Percentiles rank a stretch among this genome's conserved stretches.
These are phyloP conservation scores for Clarias macrocephalus DNA, from an alignment of 2,113 vertebrate genomes.

Conservation along the genomic window DNA sequence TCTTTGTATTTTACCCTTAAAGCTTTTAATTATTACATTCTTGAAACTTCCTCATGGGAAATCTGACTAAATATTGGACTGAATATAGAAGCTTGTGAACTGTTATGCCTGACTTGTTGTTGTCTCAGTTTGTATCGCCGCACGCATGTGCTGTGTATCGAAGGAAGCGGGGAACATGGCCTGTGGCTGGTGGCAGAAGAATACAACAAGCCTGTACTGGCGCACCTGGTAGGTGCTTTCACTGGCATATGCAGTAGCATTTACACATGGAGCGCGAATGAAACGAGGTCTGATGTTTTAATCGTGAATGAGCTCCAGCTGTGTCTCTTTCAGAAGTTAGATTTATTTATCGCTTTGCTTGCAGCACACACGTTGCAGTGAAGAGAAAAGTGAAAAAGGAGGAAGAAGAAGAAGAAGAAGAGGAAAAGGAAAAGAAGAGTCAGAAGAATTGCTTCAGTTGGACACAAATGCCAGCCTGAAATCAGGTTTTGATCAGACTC, in stretches of 20 bases:
- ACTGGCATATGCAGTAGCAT: no score
- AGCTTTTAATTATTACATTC: no score
- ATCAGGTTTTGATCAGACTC: not conserved
- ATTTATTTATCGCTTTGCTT: not conserved
- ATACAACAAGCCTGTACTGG: fast-evolving
- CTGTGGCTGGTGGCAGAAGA: constrained; percentile 62
- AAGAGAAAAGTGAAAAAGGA: not conserved
- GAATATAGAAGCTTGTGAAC: no score
- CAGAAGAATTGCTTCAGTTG: not conserved
- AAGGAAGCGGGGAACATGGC: constrained; percentile 61
- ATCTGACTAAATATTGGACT: not conserved
- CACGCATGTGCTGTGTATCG: not conserved
- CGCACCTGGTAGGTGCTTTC: constrained; percentile 61
- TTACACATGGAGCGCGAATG: no score
- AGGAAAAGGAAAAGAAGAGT: no score
- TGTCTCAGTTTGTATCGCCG: not conserved
- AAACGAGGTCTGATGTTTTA: no score
- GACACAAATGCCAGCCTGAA: not conserved
- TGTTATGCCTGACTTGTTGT: not conserved
- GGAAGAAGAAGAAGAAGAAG: not conserved
- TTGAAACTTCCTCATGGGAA: not conserved
- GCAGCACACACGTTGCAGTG: not conserved
- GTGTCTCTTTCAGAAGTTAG: not conserved
- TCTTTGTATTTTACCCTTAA: not conserved
- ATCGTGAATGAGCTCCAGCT: no score